Percentiles rank a stretch among this genome's conserved stretches.
phyloP scores from a whole-genome alignment of 2,797 vertebrate species.

The Darevskia nairensis region DNA sequence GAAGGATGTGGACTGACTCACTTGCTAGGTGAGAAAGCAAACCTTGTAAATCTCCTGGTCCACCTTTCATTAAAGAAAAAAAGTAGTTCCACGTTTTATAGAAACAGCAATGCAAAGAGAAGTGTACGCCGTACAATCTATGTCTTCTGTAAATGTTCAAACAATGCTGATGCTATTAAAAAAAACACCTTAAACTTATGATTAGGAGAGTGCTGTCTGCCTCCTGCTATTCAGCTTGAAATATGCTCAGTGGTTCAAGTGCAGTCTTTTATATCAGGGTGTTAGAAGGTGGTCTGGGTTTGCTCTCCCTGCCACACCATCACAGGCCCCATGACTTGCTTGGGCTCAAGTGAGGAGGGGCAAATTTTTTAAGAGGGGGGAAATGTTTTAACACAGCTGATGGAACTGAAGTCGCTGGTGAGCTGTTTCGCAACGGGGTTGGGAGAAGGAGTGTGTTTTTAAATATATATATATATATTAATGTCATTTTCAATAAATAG shows the following conservation, averaged over 20 bases:
- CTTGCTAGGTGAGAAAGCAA: conserved; percentile 40
- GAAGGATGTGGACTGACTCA: background rate
- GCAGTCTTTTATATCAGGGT: background rate
- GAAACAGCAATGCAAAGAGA: conserved; percentile 72
- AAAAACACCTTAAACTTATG: conserved; percentile 42
- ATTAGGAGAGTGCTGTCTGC: background rate
- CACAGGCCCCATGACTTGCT: too few relatives aligned
- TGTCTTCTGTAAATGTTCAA: conserved; percentile 37
- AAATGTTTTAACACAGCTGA: too few relatives aligned
- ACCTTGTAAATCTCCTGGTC: conserved; percentile 56
- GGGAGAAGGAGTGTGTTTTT: too few relatives aligned
- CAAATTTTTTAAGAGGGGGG: too few relatives aligned
- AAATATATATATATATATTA: too few relatives aligned
- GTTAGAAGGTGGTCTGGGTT: too few relatives aligned
- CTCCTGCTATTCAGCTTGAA: background rate
- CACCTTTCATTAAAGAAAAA: background rate
- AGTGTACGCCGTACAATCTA: conserved; percentile 76
- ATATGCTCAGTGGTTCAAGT: background rate
- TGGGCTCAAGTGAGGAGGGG: too few relatives aligned
- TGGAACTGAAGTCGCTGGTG: too few relatives aligned
- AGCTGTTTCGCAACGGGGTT: too few relatives aligned
- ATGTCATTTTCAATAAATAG: too few relatives aligned
- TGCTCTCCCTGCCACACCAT: too few relatives aligned
- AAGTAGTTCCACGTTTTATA: conserved; percentile 61
- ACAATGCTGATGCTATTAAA: conserved; percentile 36